A percentile compares a stretch with the other conserved stretches of the same genome.
phyloP scores from a whole-genome alignment of 2,113 vertebrate species.

The Paracanthobrama guichenoti region DNA sequence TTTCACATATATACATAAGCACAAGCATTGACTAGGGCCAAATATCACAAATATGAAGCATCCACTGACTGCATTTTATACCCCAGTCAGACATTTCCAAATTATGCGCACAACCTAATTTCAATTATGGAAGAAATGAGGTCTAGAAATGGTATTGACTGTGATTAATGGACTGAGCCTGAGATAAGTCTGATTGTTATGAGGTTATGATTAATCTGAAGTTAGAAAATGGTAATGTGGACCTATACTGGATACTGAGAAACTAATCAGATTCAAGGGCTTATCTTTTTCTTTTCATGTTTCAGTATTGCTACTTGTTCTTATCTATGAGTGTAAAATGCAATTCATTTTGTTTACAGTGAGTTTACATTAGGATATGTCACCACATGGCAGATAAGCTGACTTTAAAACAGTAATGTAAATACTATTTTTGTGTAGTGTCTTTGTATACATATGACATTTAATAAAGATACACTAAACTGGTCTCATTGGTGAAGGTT shows the following conservation, averaged over 20 bases:
- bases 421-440: slow-evolving; percentile 69
- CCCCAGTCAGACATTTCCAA: neutral
- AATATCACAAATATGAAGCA: neutral
- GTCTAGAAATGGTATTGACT: slow-evolving; percentile 10
- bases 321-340: slow-evolving; percentile 65
- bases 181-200: slow-evolving; percentile 31
- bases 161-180: slow-evolving; percentile 22
- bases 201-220: slow-evolving; percentile 32
- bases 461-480: slow-evolving; percentile 11
- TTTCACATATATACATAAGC: neutral
- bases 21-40: neutral
- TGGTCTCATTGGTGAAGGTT: neutral
- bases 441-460: slow-evolving; percentile 67
- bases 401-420: slow-evolving; percentile 15
- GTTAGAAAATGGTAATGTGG: neutral
- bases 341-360: slow-evolving; percentile 52
- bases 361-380: neutral
- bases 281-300: slow-evolving; percentile 21
- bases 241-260: neutral
- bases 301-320: slow-evolving; percentile 35
- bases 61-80: slow-evolving; percentile 1
- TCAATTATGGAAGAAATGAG: slow-evolving; percentile 25
- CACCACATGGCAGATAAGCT: slow-evolving; percentile 8
- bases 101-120: slow-evolving; percentile 15
- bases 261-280: slow-evolving; percentile 35